Base-by-base conservation (phyloP, 2,888 invertebrate species). In the Harmothoe impar region DNA sequence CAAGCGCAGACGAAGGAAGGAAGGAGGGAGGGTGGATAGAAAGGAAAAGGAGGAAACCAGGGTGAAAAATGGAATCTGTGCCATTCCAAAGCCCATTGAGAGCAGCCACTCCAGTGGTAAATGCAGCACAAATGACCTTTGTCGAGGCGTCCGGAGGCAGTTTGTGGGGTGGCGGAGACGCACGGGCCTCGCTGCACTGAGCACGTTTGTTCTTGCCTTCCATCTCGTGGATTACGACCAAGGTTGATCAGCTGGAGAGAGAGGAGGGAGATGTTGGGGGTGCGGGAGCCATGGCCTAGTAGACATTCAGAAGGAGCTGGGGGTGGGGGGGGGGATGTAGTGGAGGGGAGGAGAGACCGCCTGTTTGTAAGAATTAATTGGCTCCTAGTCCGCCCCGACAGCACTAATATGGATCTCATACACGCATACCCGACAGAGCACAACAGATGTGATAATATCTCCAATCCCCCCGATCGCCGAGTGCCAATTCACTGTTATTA, bases 331-430 rank as follows among this genome's bases (percentile, higher is more conserved):
- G 33, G 23, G 81, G 72, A n/a, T 15, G 72, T 25, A 72, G 72
- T 72, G 72, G 62, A n/a, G 62, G 72, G 31, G 72, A 29, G 43
- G 81, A n/a, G 43, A 35, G 17, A 15, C n/a, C 81, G 35, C 81
- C 54, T 86, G 86, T 86, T 86, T 86, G 86, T 86, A 54, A 56
- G 86, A 86, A 86, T 86, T 86, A 86, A 86, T 86, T 86, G 86
- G 86, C 86, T 86, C 86, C n/a, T 86, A 86, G 86, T 33, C 52
- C 20, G 52, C 29, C 17, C 25, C 23, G 86, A 86, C 86, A 86
- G 86, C 29, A 31, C 52, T 86, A 86, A 86, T 86, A 86, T 86
- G 86, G 86, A 86, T 86, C 86, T 56, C 56, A 15, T 56, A 56
- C 56, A 54, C 86, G 86, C 86, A 29, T 29, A 52, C 86, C 25